Evolutionary conservation across 2,888 invertebrate species (phyloP).

Genomic region (Oscheius onirici): DNA sequence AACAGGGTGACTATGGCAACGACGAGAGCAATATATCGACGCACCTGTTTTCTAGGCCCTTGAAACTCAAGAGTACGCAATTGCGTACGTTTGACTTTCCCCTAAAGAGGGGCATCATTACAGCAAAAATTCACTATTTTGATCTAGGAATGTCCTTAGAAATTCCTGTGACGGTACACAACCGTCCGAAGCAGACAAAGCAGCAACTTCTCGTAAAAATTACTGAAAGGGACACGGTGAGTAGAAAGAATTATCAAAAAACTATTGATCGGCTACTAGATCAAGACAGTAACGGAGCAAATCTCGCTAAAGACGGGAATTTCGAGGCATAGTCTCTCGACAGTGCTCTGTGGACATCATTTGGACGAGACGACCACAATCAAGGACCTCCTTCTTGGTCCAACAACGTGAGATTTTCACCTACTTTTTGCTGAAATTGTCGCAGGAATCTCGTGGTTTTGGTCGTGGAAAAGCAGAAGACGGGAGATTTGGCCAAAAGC

Average conservation of each 20-base stretch:
- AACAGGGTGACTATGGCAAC: neutral
- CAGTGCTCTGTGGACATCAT: constrained; percentile 47
- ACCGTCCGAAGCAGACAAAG: constrained; percentile 9
- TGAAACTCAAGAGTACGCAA: neutral
- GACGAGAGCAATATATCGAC: neutral
- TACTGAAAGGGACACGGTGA: constrained; percentile 17
- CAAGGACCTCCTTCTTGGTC: constrained; percentile 43
- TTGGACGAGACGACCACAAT: constrained; percentile 36
- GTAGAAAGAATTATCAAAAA: neutral
- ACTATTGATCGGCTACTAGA: neutral
- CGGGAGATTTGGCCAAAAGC: neutral
- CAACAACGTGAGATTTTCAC: constrained; percentile 45
- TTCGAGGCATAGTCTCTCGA: constrained; percentile 41
- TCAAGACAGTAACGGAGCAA: neutral
- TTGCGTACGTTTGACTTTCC: constrained; percentile 3
- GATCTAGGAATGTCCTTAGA: neutral
- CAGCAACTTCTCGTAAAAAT: neutral
- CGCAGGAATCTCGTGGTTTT: neutral
- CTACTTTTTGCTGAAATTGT: neutral
- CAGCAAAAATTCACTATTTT: neutral
- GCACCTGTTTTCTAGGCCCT: too few relatives aligned
- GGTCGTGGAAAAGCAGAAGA: neutral
- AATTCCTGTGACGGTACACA: constrained; percentile 21
- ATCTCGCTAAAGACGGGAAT: constrained; percentile 24
- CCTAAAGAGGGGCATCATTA: neutral